Base-by-base conservation (phyloP, 2,888 invertebrate genomes). In the Scaeva pyrastri region DNA sequence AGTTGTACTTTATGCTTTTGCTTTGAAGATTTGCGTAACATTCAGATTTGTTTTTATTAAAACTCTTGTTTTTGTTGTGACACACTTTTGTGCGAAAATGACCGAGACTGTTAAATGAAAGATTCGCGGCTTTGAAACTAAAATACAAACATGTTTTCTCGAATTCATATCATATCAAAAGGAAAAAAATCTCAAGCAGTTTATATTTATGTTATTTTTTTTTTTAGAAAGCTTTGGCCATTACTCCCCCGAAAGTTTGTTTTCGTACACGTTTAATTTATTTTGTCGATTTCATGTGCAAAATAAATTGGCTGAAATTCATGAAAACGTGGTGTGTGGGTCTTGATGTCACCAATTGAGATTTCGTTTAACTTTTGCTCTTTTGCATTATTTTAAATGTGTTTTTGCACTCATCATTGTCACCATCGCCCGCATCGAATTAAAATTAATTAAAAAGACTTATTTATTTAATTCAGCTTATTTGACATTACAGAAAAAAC, bases 1-100 rank as follows among this genome's bases (percentile, higher is more conserved):
- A 94, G 91, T 91, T 36, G 16, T 71, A 75, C 60, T 60, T 16
- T 26, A 68, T 21, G 7, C 39, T 39, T 58, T 58, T 45, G 16
- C 64, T 31, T 48, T 36, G 4, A 55, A 21, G 55, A 12, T n/a
- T 36, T 68, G n/a, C 16, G 19, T 23, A 31, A 45, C 19, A 31
- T 50, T 14, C 7, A 8, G 26, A 19, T 45, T 23, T 64, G 23
- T 8, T 16, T 43, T 8, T 26, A 23, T 45, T 31, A 12, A 31
- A 48, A 26, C 23, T 26, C 19, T 45, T 6, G n/a, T 45, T 10
- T 48, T 48, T 36, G 8, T 68, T 68, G 23, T 68, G 50, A n/a
- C 36, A 39, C 21, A 50, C 36, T 52, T 68, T 21, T 12, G 8
- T 64, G 45, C 14, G 36, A 66, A 31, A 48, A 31, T 66, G 12